Evolutionary conservation across 2,888 invertebrate genomes (phyloP), one percentile per base, ranked within the genome.

Genomic region (Euphydryas editha): DNA sequence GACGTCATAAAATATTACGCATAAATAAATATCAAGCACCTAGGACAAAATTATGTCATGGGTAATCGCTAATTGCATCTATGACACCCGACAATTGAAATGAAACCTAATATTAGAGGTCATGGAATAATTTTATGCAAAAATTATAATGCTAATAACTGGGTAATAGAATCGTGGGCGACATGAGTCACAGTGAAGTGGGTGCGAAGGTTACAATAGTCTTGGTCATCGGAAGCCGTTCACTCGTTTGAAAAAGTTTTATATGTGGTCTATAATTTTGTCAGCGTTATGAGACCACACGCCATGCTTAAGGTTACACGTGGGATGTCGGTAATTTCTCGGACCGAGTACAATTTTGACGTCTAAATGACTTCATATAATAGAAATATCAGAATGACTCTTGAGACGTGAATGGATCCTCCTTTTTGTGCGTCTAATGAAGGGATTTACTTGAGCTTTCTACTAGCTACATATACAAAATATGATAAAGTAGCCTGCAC

Each of bases 171-270:
- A 71, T 64, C 70, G 90, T 88, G 85, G 90, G 89, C 82, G 87
- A 78, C 65, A 78, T 90, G 90, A 90, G 77, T 90, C 90, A 90
- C 83, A 78, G 73, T n/a, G 67, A 72, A 66, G 90, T 90, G 86
- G 90, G 90, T 77, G 86, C 73, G 84, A 88, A 91, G 91, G 90
- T 78, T 68, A 54, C 42, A 30, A 17, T 21, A 36, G 79, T 81
- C 81, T 86, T 86, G 88, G 85, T 81, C 87, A 87, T 83, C 85
- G 80, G 79, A 79, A 81, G 81, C 82, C 83, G 77, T 75, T 75
- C 76, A 71, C 72, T 72, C 54, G 60, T 67, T 71, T 68, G 65
- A 70, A 69, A 63, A 65, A 69, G 68, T 62, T 59, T 69, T 67
- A 65, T 62, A 54, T 57, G 60, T 63, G 62, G 56, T 37, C 60